Base-by-base conservation (phyloP, 2,113 vertebrate genomes). In the Cromileptes altivelis region DNA sequence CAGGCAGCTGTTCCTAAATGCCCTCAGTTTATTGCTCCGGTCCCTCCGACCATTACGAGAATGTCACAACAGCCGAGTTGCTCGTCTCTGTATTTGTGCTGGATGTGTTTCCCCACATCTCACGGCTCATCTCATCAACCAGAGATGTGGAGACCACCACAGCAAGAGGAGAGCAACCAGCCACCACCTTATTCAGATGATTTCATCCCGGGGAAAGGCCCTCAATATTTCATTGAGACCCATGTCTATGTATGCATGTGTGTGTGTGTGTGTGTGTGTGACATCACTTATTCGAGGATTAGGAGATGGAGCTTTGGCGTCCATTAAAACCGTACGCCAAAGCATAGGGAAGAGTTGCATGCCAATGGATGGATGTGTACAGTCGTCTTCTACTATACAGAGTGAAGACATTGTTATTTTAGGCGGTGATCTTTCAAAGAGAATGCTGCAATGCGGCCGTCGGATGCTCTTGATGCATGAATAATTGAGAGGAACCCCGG, bases 371-470 rank as follows among this genome's bases (percentile, higher is more conserved):
- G n/a, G 57, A 76, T 42, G 81, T 40, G 74, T 67, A 27, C 23
- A 1, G 14, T 60, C 49, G 55, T 30, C 40, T 77, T 30, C 64
- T 33, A n/a, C 25, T 1, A 13, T 67, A 33, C 30, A 12, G 49
- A 72, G 60, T 45, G 77, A 69, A 84, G 75, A 81, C 79, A 12
- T 62, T 87, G 82, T 91, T 88, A 87, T 89, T 91, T 90, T 80
- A 89, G 83, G 70, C 58, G 50, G 6, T 2, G 81, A 87, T 87
- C 89, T 85, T 78, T 85, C n/a, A 19, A 14, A 57, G 57, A 84
- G 84, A 87, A 89, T 86, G 84, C 91, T 94, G 93, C 94, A 94
- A n/a, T 93, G 93, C 91, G 78, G 88, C 88, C 82, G 53, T 65
- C 81, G 0, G 82, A 88, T 72, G 86, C 88, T 89, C 85, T 74